Evolutionary conservation across 2,113 vertebrate genomes (phyloP).

Genomic region (Hydropotes inermis): DNA sequence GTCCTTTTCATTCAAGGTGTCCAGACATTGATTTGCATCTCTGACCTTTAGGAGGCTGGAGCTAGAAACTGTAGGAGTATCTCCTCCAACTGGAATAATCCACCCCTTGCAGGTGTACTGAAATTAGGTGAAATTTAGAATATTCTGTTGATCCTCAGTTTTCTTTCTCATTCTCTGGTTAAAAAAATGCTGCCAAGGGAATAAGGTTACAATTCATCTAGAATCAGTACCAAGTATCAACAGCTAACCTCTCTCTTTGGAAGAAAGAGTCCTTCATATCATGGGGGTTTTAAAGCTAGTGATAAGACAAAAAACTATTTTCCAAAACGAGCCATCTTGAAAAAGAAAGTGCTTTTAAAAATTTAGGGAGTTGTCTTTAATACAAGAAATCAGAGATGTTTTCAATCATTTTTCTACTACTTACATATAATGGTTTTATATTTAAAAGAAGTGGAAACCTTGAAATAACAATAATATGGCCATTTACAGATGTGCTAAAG

Average conservation of each 20-base stretch:
- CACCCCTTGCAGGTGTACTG: background rate
- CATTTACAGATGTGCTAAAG: background rate
- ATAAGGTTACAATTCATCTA: slow-evolving; percentile 57
- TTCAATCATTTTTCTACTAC: slow-evolving; percentile 42
- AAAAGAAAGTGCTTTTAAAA: slow-evolving; percentile 66
- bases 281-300: slow-evolving; percentile 70
- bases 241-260: slow-evolving; percentile 77
- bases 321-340: slow-evolving; percentile 52
- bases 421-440: slow-evolving; percentile 21
- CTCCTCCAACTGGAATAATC: background rate
- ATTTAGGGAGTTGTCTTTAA: slow-evolving; percentile 52
- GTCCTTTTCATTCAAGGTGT: background rate
- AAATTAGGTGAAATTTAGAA: slow-evolving; percentile 72
- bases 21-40: slow-evolving; percentile 18
- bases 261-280: slow-evolving; percentile 73
- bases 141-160: slow-evolving; percentile 68
- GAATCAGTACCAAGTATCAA: slow-evolving; percentile 75
- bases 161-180: slow-evolving; percentile 75
- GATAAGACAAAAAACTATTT: slow-evolving; percentile 77
- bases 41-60: background rate
- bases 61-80: background rate
- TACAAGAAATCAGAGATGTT: slow-evolving; percentile 42
- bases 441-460: background rate
- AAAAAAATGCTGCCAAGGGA: slow-evolving; percentile 67
- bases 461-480: background rate